Conservation (phyloP, 2,113 vertebrate species). For the Triplophysa dalaica region DNA sequence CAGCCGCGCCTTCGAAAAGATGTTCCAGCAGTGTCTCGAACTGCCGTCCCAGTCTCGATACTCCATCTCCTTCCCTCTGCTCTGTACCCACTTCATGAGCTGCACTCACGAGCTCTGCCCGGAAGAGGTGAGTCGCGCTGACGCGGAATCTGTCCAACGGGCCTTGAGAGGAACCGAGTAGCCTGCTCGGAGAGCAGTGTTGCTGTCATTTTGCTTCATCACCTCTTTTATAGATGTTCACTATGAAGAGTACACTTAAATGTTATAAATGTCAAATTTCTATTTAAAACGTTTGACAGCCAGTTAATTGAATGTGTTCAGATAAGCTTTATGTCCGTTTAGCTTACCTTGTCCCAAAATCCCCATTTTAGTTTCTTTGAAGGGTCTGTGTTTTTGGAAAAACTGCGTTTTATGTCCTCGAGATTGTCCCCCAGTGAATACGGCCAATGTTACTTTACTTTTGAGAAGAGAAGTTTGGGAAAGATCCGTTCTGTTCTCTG, state of each 20-base stretch:
- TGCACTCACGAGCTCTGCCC: conserved; percentile 97
- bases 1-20: conserved; percentile 98
- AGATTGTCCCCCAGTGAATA: conserved; percentile 42
- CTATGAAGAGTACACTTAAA: no score
- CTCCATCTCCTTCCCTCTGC: conserved; percentile 95
- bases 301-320: neutral
- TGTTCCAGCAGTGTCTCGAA: conserved; percentile 99
- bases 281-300: neutral
- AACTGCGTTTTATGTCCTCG: conserved; percentile 25
- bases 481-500: conserved; percentile 18
- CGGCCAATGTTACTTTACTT: conserved; percentile 26
- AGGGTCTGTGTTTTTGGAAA: conserved; percentile 36
- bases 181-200: neutral
- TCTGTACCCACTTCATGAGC: conserved; percentile 99
- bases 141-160: neutral
- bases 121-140: conserved; percentile 84
- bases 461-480: conserved; percentile 15
- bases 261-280: no score
- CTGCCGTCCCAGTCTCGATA: conserved; percentile 96
- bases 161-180: neutral
- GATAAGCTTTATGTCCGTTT: neutral
- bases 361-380: neutral
- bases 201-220: neutral
- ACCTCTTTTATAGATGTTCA: no score
- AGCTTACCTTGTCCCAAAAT: conserved; percentile 15